These are phyloP conservation scores for Larimichthys polyactis DNA, from an alignment of 2,113 vertebrate species.

Conservation along the genomic window DNA sequence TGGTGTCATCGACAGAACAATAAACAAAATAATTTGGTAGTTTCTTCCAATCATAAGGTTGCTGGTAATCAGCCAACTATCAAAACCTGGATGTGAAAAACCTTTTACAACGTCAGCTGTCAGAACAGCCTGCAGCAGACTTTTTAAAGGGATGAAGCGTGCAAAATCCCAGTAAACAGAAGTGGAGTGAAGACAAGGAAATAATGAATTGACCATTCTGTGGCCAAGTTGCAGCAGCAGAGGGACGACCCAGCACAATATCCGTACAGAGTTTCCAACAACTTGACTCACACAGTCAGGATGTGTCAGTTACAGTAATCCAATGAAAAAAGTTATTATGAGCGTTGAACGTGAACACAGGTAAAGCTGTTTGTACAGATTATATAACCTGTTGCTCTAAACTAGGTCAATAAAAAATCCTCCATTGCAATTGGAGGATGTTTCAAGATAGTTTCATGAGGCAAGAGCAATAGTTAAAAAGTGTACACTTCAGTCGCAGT, in stretches of 20 bases:
- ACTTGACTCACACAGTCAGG: background rate
- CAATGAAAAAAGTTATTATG: background rate
- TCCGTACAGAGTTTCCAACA: constrained; percentile 15
- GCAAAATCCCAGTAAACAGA: constrained; percentile 36
- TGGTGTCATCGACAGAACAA: background rate
- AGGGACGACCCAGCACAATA: background rate
- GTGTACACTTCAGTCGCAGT: too few relatives aligned
- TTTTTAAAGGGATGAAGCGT: constrained; percentile 26
- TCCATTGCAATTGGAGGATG: background rate
- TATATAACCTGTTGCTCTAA: background rate
- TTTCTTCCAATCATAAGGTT: background rate
- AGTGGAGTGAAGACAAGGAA: constrained; percentile 21
- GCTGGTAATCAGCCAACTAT: constrained; percentile 17
- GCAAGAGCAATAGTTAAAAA: too few relatives aligned
- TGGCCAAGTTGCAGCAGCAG: background rate
- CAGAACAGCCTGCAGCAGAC: constrained; percentile 19
- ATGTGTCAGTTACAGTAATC: constrained; percentile 1
- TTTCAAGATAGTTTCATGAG: too few relatives aligned
- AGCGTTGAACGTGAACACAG: background rate
- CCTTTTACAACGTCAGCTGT: constrained; percentile 27
- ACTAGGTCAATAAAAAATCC: background rate
- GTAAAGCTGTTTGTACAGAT: background rate
- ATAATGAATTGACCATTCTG: constrained; percentile 28
- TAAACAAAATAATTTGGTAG: background rate
- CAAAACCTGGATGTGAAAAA: constrained; percentile 28